Base-by-base conservation (phyloP, 2,888 invertebrate genomes). In the Diaprepes abbreviatus region DNA sequence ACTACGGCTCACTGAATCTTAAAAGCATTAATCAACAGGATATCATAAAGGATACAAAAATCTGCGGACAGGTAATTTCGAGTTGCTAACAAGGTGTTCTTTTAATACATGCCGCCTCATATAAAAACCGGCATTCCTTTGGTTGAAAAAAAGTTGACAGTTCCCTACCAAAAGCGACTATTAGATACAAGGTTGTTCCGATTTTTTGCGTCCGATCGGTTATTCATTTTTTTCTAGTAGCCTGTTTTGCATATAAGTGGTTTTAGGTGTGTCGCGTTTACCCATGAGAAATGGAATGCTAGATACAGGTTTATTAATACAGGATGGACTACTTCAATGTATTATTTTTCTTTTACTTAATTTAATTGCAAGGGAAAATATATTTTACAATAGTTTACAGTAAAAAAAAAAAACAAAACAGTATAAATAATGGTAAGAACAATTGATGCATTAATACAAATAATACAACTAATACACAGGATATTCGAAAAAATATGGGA, bases 131-230 rank as follows among this genome's bases (percentile, higher is more conserved):
- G 28, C 57, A 58, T 58, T 28, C 57, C 62, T 14, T 1, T 9
- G 58, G 10, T 14, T 28, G 10, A 24, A 50, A 50, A 62, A 52
- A 62, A 62, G 36, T 12, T 52, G 40, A 40, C 62, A 50, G 50
- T 52, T 48, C 35, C 62, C 50, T 35, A 48, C 50, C 48, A 48
- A 62, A 48, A 33, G 36, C 40, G 36, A 54, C 33, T 43, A 54
- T 67, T 67, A 67, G 43, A 54, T 28, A 48, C 67, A 67, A 67
- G 67, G 67, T 54, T 67, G 67, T 60, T 60, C 52, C 52, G 60
- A 59, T 60, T 60, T 66, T 67, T 67, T 67, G 55, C 57, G 45
- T 48, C 45, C 55, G 35, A 43, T 57, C 35, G 38, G 19, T 38
- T 36, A 38, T 35, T 40, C 35, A 38, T 40, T 55, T 65, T 65